Evolutionary conservation across 2,113 vertebrate species (phyloP).

Genomic region (Lichenostomus cassidix): DNA sequence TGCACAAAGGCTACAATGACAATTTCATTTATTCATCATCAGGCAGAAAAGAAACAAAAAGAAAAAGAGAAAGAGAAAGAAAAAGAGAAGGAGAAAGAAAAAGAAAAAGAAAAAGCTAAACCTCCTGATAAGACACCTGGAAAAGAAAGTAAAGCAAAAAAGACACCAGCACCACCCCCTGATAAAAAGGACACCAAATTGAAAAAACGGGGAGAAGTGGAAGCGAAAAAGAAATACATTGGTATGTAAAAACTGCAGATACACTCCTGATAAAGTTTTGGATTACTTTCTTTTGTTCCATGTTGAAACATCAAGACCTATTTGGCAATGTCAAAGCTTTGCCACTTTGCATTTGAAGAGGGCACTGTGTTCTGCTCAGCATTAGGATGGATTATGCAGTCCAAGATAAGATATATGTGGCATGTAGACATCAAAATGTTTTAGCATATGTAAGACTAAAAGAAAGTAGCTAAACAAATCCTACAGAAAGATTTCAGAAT

Average conservation of each 20-base stretch:
- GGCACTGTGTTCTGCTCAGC: background rate
- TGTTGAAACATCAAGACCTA: background rate
- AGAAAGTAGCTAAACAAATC: background rate
- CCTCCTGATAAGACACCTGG: constrained; percentile 32
- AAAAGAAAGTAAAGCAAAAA: constrained; percentile 77
- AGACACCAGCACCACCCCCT: background rate
- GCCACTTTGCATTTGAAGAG: background rate
- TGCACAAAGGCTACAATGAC: background rate
- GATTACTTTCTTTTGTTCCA: background rate
- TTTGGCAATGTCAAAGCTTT: background rate
- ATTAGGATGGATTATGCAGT: background rate
- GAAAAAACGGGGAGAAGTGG: constrained; percentile 78
- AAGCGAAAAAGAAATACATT: constrained; percentile 67
- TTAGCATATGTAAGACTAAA: background rate
- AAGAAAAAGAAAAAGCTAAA: constrained; percentile 53
- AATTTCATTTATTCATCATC: background rate
- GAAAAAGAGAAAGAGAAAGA: constrained; percentile 58
- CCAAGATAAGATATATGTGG: background rate
- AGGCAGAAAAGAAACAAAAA: constrained; percentile 65
- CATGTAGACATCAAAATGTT: background rate
- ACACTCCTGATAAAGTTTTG: background rate
- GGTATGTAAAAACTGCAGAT: constrained; percentile 69
- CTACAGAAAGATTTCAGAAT: background rate
- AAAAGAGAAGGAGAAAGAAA: constrained; percentile 61
- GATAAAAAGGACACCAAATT: constrained; percentile 76